phyloP scores from a whole-genome alignment of 2,113 vertebrate species.

The Oxyura jamaicensis region DNA sequence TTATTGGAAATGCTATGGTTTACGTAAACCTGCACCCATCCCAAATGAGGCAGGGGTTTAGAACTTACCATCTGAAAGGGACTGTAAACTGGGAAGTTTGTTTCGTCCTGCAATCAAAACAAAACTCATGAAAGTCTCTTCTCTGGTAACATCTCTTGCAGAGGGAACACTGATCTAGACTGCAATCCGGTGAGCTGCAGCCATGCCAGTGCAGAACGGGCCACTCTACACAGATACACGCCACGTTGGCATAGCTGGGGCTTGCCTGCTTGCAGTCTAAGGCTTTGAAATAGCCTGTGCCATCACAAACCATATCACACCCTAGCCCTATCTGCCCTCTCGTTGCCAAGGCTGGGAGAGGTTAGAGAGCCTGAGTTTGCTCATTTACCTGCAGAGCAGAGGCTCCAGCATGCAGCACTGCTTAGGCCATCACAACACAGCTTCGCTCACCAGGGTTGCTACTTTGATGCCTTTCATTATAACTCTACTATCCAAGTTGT shows the following conservation, averaged over 20 bases:
- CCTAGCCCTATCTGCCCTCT: not conserved
- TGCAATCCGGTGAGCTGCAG: not conserved
- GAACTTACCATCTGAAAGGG: constrained; percentile 87
- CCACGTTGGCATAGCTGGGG: not conserved
- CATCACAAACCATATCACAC: not conserved
- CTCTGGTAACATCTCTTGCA: not conserved
- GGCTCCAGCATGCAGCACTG: not conserved
- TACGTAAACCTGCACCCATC: not conserved
- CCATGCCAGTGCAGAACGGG: not conserved
- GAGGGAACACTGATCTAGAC: not conserved
- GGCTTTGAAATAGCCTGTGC: not conserved
- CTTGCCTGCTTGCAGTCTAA: not conserved
- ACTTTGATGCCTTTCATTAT: not conserved
- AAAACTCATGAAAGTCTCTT: not conserved
- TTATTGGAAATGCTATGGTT: not conserved
- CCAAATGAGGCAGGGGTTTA: not conserved
- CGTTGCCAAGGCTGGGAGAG: not conserved
- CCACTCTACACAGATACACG: not conserved
- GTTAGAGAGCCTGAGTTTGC: not conserved
- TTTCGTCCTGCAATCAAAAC: constrained; percentile 80
- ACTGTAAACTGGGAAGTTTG: constrained; percentile 83
- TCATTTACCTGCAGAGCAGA: not conserved
- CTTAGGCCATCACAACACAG: not conserved
- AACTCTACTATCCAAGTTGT: not conserved
- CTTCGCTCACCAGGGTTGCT: not conserved